A percentile compares a stretch with the other conserved stretches of the same genome.
Evolutionary conservation across 2,113 vertebrate genomes (phyloP).

Genomic region (Ancistrus triradiatus): DNA sequence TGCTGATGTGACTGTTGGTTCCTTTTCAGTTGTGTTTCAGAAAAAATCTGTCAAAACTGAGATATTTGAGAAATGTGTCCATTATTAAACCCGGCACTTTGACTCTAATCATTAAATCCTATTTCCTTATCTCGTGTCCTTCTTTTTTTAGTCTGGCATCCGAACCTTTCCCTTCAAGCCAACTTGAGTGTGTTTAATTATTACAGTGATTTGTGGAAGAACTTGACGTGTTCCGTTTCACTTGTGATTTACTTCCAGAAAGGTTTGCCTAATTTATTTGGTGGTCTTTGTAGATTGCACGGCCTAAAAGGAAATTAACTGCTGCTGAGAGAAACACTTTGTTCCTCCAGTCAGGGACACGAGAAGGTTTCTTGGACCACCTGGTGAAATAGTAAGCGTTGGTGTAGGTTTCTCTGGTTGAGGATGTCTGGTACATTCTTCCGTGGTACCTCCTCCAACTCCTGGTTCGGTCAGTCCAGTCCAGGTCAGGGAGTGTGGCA

Average conservation of each 20-base stretch:
- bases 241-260: too few species aligned
- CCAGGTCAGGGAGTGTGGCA: constrained; percentile 50
- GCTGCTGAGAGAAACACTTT: too few species aligned
- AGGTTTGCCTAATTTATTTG: too few species aligned
- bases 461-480: constrained; percentile 34
- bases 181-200: not conserved
- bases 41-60: not conserved
- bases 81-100: not conserved
- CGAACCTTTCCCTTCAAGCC: too few species aligned
- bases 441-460: constrained; percentile 20
- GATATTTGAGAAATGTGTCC: not conserved
- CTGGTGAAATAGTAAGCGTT: not conserved
- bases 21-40: not conserved
- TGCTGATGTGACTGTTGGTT: too few species aligned
- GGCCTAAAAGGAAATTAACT: too few species aligned
- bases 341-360: not conserved
- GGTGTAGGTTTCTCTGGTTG: not conserved
- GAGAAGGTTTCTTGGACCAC: constrained; percentile 8
- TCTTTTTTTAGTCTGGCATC: not conserved
- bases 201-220: not conserved
- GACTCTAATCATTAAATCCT: constrained; percentile 4
- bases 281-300: too few species aligned
- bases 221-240: not conserved
- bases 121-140: constrained; percentile 2
- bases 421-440: constrained; percentile 16